Conservation (phyloP, 1,140 invertebrate species). For the Drosophila bocki region DNA sequence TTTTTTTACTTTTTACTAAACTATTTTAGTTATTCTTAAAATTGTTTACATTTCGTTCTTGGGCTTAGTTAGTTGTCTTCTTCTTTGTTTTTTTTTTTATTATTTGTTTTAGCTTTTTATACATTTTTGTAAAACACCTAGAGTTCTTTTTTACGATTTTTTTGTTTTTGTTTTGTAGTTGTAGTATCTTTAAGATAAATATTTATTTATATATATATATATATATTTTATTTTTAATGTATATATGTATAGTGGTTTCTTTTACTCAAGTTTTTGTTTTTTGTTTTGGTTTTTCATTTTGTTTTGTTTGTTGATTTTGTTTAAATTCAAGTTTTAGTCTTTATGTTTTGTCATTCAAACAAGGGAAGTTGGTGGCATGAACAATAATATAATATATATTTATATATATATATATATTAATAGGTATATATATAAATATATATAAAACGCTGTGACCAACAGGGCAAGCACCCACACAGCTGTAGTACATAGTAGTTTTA, state of each 20-base stretch:
- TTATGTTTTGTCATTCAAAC: conserved; percentile 78
- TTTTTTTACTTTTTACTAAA: conserved; percentile 31
- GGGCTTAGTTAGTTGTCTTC: conserved; percentile 25
- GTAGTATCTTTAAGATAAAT: conserved; percentile 62
- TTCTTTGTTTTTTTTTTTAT: conserved; percentile 3
- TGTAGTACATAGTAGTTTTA: conserved; percentile 19
- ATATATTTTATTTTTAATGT: conserved; percentile 30
- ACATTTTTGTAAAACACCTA: conserved; percentile 80
- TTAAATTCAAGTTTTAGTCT: conserved; percentile 82
- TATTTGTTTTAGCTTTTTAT: conserved; percentile 34
- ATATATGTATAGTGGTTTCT: conserved; percentile 53
- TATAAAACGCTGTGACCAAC: conserved; percentile 32
- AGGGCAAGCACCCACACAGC: conserved; percentile 15
- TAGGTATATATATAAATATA: conserved; percentile 1
- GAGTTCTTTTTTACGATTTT: conserved; percentile 48
- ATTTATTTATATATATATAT: conserved; percentile 50
- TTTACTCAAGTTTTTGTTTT: conserved; percentile 50
- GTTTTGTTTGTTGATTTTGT: conserved; percentile 37
- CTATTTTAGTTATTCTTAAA: conserved; percentile 69
- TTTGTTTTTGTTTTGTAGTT: conserved; percentile 28
- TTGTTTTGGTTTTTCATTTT: conserved; percentile 27
- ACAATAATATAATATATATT: conserved; percentile 25
- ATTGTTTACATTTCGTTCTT: conserved; percentile 39
- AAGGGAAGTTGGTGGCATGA: conserved; percentile 68
- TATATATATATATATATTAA: neutral